Conservation (phyloP, 2,888 invertebrate species). For the Teinopalpus imperialis region DNA sequence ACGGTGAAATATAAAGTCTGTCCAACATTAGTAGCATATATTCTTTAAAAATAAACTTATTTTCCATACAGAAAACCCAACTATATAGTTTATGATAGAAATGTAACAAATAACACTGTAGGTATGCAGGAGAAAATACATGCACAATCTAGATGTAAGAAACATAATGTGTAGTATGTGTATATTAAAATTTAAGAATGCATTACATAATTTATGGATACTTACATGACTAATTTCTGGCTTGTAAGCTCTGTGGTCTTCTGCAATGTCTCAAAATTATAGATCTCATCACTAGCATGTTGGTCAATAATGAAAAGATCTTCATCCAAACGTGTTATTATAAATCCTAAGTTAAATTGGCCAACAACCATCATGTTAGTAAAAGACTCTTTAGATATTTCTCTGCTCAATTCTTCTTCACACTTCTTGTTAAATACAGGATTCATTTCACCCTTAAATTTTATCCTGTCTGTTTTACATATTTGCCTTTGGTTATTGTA, state of each 20-base stretch:
- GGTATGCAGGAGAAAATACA: no score
- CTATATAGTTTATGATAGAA: no score
- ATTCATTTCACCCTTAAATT: slow-evolving; percentile 90
- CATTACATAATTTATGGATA: no score
- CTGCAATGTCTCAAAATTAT: slow-evolving; percentile 96
- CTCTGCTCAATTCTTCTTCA: slow-evolving; percentile 92
- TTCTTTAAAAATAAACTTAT: no score
- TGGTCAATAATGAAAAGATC: slow-evolving; percentile 99
- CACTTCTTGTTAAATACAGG: slow-evolving; percentile 90
- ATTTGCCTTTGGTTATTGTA: slow-evolving; percentile 46
- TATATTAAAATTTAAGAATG: no score
- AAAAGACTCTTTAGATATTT: slow-evolving; percentile 92
- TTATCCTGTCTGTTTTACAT: slow-evolving; percentile 73
- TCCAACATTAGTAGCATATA: no score
- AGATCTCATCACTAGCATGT: slow-evolving; percentile 99
- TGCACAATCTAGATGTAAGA: no score
- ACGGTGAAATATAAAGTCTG: no score
- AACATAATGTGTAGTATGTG: no score
- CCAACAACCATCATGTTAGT: slow-evolving; percentile 90
- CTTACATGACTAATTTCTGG: slow-evolving; percentile 92
- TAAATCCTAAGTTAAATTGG: slow-evolving; percentile 98
- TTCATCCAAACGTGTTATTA: slow-evolving; percentile 90
- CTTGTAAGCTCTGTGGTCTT: slow-evolving; percentile 89
- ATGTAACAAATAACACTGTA: no score
- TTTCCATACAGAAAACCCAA: no score